Evolutionary conservation across 2,113 vertebrate genomes (phyloP), one percentile per base, ranked within the genome.

Genomic region (Ranitomeya variabilis): DNA sequence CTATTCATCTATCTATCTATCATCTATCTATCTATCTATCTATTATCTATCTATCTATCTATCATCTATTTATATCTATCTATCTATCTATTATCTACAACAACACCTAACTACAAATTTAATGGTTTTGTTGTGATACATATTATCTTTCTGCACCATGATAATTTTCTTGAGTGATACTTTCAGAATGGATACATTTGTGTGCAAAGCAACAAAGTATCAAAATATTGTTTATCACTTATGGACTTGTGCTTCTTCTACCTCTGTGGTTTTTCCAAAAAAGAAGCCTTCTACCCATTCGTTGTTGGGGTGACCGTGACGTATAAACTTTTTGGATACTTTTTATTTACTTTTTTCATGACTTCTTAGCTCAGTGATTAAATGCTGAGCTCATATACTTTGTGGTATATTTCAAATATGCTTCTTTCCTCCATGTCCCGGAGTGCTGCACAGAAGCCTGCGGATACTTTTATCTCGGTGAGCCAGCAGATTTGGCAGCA

Each of bases 401-500:
- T 73, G 57, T 85, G 74, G 83, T 85, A 85, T 85, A 85, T 85
- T 85, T 85, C 54, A 74, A 85, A 54, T 74, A 52, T 71, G 67
- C 26, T 21, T 76, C 26, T 45, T 73, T 83, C 13, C 82, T 23
- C 15, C 64, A 11, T 55, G 64, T 84, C 82, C 82, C 26, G 82
- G 85, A 69, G 78, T 26, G 76, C 23, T 57, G 69, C 77, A 87
- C 59, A 79, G 86, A 55, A 18, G 67, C 77, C 64, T 67, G 31
- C 52, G 3, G 86, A 62, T 80, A 54, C 64, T 87, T 87, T 87
- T 87, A 87, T 87, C 86, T 87, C 60, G 16, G 59, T 26, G 52
- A 71, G 78, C 51, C 78, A 80, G 62, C 62, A 71, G 60, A 57
- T 87, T 87, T 87, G 86, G 86, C 86, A 80, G 62, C 78, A 81